Evolutionary conservation across 2,113 vertebrate species (phyloP).

Genomic region (Anas platyrhynchos): DNA sequence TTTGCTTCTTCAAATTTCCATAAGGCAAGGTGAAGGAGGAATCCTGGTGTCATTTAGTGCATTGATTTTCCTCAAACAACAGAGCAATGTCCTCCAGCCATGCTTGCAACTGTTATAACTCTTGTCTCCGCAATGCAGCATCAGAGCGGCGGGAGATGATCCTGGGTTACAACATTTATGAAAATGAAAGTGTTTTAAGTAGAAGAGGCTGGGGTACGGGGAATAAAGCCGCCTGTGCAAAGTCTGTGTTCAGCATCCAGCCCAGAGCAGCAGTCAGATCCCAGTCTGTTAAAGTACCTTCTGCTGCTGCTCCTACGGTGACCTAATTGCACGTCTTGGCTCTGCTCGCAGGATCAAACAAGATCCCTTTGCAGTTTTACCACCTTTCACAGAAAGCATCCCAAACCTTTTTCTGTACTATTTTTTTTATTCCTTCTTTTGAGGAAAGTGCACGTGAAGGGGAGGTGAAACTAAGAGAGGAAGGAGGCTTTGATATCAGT

Average conservation of each 20-base stretch:
- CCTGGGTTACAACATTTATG: not conserved
- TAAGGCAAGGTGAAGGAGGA: not conserved
- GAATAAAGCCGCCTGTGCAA: fast-evolving
- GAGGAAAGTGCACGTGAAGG: not conserved
- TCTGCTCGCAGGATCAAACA: not conserved
- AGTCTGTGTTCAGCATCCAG: not conserved
- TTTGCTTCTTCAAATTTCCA: not conserved
- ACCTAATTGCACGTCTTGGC: not conserved
- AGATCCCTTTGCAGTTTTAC: not conserved
- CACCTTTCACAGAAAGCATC: not conserved
- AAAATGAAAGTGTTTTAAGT: too few species aligned
- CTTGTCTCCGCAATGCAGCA: not conserved
- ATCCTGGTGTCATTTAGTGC: not conserved
- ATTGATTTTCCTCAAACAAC: not conserved
- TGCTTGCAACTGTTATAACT: not conserved
- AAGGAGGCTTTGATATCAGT: not conserved
- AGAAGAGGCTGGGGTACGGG: not conserved
- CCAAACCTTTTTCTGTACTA: not conserved
- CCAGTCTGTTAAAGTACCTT: not conserved
- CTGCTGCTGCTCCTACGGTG: not conserved
- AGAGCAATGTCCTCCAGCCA: not conserved
- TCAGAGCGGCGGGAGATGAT: fast-evolving
- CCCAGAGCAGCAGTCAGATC: not conserved
- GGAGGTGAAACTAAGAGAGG: not conserved
- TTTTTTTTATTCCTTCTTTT: not conserved